Evolutionary conservation across 2,113 vertebrate genomes (phyloP).

Genomic region (Lathamus discolor): DNA sequence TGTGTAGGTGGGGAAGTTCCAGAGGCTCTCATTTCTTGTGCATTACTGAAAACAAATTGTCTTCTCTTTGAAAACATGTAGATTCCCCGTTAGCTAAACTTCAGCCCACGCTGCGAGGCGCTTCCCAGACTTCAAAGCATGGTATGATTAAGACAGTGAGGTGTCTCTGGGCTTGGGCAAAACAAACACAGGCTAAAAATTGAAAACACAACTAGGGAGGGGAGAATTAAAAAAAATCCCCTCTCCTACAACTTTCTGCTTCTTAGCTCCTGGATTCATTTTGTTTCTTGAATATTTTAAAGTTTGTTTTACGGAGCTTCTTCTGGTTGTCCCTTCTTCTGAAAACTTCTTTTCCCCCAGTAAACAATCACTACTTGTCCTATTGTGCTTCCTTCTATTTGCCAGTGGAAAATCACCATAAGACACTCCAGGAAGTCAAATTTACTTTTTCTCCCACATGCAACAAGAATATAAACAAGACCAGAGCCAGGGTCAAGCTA

Average conservation of each 20-base stretch:
- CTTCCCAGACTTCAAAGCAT: slow-evolving; percentile 13
- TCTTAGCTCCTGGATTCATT: not conserved
- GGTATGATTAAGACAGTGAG: not conserved
- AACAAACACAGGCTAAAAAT: not conserved
- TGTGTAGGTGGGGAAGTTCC: slow-evolving; percentile 62
- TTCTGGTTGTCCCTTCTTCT: not conserved
- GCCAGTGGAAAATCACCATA: not conserved
- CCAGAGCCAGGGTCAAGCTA: not conserved
- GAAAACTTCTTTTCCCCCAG: not conserved
- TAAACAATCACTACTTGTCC: not conserved
- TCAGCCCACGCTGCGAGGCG: not conserved
- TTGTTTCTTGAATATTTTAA: not conserved
- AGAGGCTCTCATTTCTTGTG: not conserved
- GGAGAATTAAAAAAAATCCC: not conserved
- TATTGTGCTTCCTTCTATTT: not conserved
- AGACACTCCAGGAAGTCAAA: not conserved
- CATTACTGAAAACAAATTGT: not conserved
- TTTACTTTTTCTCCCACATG: not conserved
- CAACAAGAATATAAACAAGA: not conserved
- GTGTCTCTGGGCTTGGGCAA: not conserved
- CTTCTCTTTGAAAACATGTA: not conserved
- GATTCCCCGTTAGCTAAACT: not conserved
- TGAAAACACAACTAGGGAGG: not conserved
- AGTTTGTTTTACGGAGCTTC: not conserved
- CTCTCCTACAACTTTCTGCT: not conserved